A percentile compares a stretch with the other conserved stretches of the same genome.
Evolutionary conservation across 2,113 vertebrate genomes (phyloP).

Genomic region (Petrocephalus zakoni): DNA sequence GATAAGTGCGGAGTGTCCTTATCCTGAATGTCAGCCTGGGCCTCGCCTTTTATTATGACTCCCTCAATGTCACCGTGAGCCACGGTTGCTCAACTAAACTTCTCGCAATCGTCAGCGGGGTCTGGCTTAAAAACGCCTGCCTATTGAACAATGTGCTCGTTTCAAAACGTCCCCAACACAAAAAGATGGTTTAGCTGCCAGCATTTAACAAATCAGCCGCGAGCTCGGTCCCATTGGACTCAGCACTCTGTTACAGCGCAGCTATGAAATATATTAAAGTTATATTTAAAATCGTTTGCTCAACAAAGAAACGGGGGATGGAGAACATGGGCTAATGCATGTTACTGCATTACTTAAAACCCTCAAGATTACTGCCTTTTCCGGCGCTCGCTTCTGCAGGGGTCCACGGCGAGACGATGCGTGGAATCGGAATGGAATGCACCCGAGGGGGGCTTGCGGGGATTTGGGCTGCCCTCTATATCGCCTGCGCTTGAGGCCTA

Average conservation of each 20-base stretch:
- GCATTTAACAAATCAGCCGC: neutral
- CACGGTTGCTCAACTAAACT: neutral
- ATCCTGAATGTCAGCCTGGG: neutral
- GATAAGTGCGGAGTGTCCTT: neutral
- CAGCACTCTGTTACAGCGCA: neutral
- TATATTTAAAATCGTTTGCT: neutral
- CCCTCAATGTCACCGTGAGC: neutral
- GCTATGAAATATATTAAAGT: neutral
- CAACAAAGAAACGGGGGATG: neutral
- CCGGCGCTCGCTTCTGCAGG: neutral
- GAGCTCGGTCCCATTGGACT: neutral
- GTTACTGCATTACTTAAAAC: neutral
- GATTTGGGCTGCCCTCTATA: neutral
- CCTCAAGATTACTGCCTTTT: neutral
- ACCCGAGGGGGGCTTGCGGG: neutral
- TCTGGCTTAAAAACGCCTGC: neutral
- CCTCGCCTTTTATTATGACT: neutral
- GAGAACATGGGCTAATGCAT: neutral
- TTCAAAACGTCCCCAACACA: neutral
- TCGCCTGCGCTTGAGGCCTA: neutral
- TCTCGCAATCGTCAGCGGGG: neutral
- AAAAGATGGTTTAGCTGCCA: neutral
- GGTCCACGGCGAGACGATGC: neutral
- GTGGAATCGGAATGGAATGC: neutral
- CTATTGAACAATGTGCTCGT: neutral